phyloP scores from a whole-genome alignment of 2,797 vertebrate species.

The Pseudochirops cupreus region DNA sequence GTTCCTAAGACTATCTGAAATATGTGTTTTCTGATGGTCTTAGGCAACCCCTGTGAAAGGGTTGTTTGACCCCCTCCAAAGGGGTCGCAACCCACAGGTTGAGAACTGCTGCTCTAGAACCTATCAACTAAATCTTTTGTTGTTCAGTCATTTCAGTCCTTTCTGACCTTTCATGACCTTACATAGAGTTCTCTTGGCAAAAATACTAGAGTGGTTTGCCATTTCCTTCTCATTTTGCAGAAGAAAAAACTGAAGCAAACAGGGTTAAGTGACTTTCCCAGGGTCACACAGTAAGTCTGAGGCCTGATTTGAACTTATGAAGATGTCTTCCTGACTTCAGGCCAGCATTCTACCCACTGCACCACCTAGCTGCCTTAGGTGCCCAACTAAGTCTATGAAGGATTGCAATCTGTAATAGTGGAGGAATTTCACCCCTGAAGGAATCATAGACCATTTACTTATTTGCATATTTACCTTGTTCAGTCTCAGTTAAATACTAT shows the following conservation, averaged over 20 bases:
- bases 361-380: not conserved
- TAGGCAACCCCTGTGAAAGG: too few species aligned
- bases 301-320: not conserved
- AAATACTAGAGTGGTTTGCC: too few species aligned
- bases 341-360: not conserved
- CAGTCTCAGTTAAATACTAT: not conserved
- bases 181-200: too few species aligned
- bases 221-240: too few species aligned
- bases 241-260: not conserved
- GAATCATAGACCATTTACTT: not conserved
- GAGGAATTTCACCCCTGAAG: not conserved
- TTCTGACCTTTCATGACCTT: too few species aligned
- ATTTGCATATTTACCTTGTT: not conserved
- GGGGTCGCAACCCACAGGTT: too few species aligned
- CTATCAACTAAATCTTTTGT: too few species aligned
- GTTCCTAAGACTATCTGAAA: too few species aligned
- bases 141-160: too few species aligned
- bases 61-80: too few species aligned
- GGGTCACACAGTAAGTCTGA: not conserved
- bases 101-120: too few species aligned
- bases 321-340: not conserved
- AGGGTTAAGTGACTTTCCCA: not conserved
- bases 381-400: not conserved
- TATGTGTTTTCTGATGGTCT: too few species aligned
- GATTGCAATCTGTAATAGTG: not conserved